A percentile compares a stretch with the other conserved stretches of the same genome.
Evolutionary conservation across 1,140 invertebrate genomes (phyloP).

Genomic region (Ctenoplectra terminalis): DNA sequence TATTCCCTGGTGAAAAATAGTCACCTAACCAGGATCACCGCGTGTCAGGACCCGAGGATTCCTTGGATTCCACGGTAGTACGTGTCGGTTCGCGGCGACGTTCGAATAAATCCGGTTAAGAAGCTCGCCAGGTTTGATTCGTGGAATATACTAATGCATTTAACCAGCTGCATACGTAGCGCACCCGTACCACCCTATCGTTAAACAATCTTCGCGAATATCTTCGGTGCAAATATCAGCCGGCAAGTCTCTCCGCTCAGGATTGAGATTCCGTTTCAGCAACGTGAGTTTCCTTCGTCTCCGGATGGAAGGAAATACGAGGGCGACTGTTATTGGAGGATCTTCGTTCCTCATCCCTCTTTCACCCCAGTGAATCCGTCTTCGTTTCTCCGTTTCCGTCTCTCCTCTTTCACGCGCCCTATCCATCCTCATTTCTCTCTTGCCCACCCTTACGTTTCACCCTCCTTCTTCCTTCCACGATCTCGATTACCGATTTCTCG

Average conservation of each 20-base stretch:
- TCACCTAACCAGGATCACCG: neutral
- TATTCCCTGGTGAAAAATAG: neutral
- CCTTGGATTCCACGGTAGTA: slow-evolving; percentile 11
- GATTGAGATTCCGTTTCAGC: slow-evolving; percentile 65
- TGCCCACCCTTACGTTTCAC: neutral
- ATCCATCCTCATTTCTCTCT: slow-evolving; percentile 8
- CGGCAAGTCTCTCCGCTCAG: neutral
- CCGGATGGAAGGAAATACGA: slow-evolving; percentile 63
- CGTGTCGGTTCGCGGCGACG: neutral
- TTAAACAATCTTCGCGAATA: slow-evolving; percentile 59
- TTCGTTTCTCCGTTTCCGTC: slow-evolving; percentile 10
- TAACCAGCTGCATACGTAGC: slow-evolving; percentile 16
- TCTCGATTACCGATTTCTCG: slow-evolving; percentile 33
- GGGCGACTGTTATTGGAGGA: slow-evolving; percentile 65
- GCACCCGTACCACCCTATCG: neutral
- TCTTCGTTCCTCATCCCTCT: neutral
- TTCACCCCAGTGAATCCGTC: neutral
- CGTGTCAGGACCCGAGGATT: neutral
- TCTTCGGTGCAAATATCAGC: slow-evolving; percentile 53
- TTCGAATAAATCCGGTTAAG: slow-evolving; percentile 45
- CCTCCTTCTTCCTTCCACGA: neutral
- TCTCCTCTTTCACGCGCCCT: slow-evolving; percentile 10
- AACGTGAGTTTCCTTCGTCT: slow-evolving; percentile 56
- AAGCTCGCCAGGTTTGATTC: neutral
- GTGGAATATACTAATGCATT: slow-evolving; percentile 19